Evolutionary conservation across 1,140 invertebrate genomes (phyloP).

Genomic region (Heliconius nattereri): DNA sequence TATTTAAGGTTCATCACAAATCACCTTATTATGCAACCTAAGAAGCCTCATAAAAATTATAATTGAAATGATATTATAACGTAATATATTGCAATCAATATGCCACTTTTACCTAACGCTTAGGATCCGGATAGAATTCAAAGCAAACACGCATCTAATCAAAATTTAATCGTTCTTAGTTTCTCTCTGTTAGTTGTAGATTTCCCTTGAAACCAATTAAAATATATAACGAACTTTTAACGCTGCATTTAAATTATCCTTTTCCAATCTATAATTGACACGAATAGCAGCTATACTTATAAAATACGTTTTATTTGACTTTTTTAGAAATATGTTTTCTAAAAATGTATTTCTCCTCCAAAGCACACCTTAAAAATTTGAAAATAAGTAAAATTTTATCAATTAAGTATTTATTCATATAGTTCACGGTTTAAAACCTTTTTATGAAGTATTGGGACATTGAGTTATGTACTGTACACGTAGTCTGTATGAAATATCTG

Average conservation of each 20-base stretch:
- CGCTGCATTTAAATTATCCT: constrained; percentile 22
- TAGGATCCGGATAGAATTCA: constrained; percentile 39
- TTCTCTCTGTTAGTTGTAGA: constrained; percentile 34
- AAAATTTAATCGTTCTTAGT: constrained; percentile 38
- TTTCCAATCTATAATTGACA: constrained; percentile 31
- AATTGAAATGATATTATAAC: constrained; percentile 7
- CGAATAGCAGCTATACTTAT: not conserved
- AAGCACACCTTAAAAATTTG: no score
- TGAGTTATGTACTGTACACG: constrained; percentile 5
- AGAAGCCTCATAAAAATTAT: not conserved
- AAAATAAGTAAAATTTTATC: not conserved
- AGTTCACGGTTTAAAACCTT: not conserved
- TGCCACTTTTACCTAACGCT: constrained; percentile 47
- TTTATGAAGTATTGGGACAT: not conserved
- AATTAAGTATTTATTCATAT: not conserved
- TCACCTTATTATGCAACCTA: not conserved
- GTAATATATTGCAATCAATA: constrained; percentile 30
- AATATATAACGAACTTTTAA: constrained; percentile 1
- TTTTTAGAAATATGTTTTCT: not conserved
- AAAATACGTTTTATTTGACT: not conserved
- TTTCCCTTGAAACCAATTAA: constrained; percentile 34
- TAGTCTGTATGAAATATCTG: constrained; percentile 11
- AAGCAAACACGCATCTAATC: constrained; percentile 43
- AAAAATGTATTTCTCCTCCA: not conserved
- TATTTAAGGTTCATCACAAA: not conserved